Evolutionary conservation across 2,797 vertebrate genomes (phyloP), one percentile per base, ranked within the genome.

Genomic region (Natrix natrix): DNA sequence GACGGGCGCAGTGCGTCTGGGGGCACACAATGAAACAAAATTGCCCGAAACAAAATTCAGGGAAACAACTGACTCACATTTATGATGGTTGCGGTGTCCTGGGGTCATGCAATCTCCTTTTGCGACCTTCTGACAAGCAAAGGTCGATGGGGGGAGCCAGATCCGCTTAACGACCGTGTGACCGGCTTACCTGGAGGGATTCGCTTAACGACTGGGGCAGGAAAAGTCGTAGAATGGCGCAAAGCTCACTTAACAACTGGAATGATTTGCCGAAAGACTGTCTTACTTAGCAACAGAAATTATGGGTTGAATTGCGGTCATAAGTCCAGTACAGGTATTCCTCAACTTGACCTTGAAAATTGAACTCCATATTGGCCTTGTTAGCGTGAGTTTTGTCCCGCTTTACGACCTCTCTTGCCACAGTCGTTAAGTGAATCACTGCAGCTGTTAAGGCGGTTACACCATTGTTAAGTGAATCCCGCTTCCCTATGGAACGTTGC

Each of bases 61-160:
- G 43, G 43, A 43, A 43, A 43, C 43, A 43, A 43, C 43, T 43
- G 43, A 43, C 43, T 43, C 43, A 43, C 43, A 56, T 56, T 56
- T 56, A 56, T 4, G 55, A 56, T 3, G 14, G 11, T n/a, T 0
- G 3, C 24, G 0, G 10, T 1, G 24, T 26, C 61, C 61, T 0
- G 10, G 24, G 11, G 10, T 13, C 61, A 63, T 4, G 4, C 11
- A 1, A n/a, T 66, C 26, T 10, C 61, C 61, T 63, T 63, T 63
- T 63, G 61, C 26, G 11, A 63, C 60, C 60, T 1, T 57, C 16
- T 0, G 60, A 61, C 26, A 63, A 28, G 26, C 61, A 12, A 28
- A 28, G 26, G 4, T 28, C 26, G 11, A 28, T 4, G 48, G 48
- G 6, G 61, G 59, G 12, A 63, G 61, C 26, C 61, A 12, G 11